These are phyloP conservation scores for Gavia stellata DNA, from an alignment of 2,113 vertebrate species.

Conservation along the genomic window DNA sequence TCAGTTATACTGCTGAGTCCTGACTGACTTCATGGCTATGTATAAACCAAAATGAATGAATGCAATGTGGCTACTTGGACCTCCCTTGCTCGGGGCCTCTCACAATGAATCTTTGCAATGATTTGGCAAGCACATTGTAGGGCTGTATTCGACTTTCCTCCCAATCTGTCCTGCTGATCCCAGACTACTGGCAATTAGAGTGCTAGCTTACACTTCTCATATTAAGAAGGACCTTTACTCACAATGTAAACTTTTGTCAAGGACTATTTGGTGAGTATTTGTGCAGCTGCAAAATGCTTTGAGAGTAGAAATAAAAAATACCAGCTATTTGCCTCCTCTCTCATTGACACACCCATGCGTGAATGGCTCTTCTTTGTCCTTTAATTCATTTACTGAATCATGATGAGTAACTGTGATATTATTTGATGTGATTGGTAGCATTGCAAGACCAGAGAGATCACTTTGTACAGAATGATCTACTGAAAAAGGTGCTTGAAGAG, in stretches of 20 bases:
- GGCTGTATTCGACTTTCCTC: neutral
- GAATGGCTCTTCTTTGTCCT: neutral
- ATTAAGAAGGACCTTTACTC: neutral
- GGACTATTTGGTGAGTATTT: neutral
- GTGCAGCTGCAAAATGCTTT: neutral
- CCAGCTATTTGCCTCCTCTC: neutral
- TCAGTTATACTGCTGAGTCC: neutral
- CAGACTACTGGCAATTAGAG: neutral
- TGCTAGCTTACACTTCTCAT: neutral
- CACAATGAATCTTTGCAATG: neutral
- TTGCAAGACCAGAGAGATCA: neutral
- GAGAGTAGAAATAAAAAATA: neutral
- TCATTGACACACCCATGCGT: neutral
- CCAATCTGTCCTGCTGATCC: neutral
- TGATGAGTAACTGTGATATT: neutral
- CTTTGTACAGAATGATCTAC: neutral
- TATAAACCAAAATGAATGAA: neutral
- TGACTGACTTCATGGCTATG: neutral
- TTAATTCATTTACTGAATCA: neutral
- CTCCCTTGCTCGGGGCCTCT: neutral
- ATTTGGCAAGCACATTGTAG: neutral
- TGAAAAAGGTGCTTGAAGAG: neutral
- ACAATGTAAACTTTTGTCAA: neutral
- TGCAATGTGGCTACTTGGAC: rapidly evolving
- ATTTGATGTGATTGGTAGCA: neutral